These are phyloP conservation scores for Anguilla anguilla DNA, from an alignment of 2,797 vertebrate genomes.

Conservation along the genomic window DNA sequence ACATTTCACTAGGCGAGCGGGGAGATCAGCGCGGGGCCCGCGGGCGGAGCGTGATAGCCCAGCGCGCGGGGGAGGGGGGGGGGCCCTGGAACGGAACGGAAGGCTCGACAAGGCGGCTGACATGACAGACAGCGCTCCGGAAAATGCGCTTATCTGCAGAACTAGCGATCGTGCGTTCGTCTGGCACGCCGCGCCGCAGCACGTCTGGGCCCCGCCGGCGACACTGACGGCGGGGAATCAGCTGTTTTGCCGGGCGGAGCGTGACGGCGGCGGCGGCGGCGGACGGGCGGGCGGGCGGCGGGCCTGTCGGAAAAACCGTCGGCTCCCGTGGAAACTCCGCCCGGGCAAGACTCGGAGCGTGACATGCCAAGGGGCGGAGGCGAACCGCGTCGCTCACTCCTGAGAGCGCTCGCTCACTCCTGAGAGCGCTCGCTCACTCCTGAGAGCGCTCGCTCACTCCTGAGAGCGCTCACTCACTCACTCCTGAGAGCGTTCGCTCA, in stretches of 20 bases:
- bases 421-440: too few relatives aligned
- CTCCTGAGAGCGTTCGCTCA: neutral
- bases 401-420: neutral
- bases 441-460: too few relatives aligned
- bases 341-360: neutral
- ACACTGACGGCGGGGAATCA: slow-evolving; percentile 7
- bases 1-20: neutral
- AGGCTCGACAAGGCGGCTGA: neutral
- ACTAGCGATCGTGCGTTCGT: neutral
- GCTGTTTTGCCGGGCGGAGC: neutral
- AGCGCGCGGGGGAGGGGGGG: too few relatives aligned
- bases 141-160: slow-evolving; percentile 9
- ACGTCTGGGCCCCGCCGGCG: neutral
- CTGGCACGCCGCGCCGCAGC: neutral
- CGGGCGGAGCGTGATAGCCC: neutral
- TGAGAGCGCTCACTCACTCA: too few relatives aligned
- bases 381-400: neutral
- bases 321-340: slow-evolving; percentile 1
- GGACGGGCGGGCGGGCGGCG: neutral
- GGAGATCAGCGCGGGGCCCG: neutral
- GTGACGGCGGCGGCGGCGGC: neutral
- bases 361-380: neutral
- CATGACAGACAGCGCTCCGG: neutral
- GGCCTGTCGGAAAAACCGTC: neutral
- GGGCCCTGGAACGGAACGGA: neutral